These are phyloP conservation scores for Paracanthobrama guichenoti DNA, from an alignment of 2,113 vertebrate genomes.

Conservation along the genomic window DNA sequence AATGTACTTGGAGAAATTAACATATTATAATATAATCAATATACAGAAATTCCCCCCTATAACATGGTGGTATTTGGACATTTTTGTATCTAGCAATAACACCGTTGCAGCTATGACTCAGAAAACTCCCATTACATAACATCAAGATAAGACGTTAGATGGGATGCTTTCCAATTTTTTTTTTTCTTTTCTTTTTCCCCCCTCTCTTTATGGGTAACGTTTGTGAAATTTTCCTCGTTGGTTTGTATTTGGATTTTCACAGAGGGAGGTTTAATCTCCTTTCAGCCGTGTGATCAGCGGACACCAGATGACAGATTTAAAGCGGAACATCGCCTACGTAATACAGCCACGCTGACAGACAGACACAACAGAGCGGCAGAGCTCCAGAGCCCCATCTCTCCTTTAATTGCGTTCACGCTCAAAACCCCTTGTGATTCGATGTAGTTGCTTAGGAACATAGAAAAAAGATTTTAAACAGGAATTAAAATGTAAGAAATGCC, in stretches of 20 bases:
- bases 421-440: conserved; percentile 13
- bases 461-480: neutral
- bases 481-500: neutral
- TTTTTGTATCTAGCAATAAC: conserved; percentile 19
- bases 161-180: conserved; percentile 27
- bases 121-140: conserved; percentile 50
- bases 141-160: conserved; percentile 29
- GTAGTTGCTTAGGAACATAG: neutral
- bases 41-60: neutral
- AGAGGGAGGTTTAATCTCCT: conserved; percentile 50
- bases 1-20: neutral
- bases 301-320: conserved; percentile 55
- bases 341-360: conserved; percentile 33
- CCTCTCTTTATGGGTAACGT: conserved; percentile 18
- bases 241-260: conserved; percentile 47
- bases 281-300: conserved; percentile 31
- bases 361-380: conserved; percentile 26
- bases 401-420: conserved; percentile 41
- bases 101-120: conserved; percentile 26
- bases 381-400: conserved; percentile 1
- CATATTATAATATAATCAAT: neutral
- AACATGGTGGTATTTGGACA: conserved; percentile 6
- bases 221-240: conserved; percentile 47
- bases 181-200: too few species aligned
- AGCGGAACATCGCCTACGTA: conserved; percentile 53